Conservation (phyloP, 2,888 invertebrate species). For the Scelioninae gen. 1 region DNA sequence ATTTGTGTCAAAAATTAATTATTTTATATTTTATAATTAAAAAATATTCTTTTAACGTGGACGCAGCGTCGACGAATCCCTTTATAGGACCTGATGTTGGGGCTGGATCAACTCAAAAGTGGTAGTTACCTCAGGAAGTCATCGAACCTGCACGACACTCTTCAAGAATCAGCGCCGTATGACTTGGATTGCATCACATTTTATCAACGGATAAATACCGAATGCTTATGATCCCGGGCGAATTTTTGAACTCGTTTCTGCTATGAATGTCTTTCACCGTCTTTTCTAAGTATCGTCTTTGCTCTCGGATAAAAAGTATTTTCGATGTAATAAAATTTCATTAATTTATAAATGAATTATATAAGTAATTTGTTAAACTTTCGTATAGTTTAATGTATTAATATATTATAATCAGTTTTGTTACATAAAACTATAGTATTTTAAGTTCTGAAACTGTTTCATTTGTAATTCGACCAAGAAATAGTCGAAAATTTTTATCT, state of each 20-base stretch:
- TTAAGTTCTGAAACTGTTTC: too few relatives aligned
- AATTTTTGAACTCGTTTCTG: slow-evolving; percentile 34
- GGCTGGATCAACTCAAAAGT: slow-evolving; percentile 77
- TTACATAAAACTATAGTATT: too few relatives aligned
- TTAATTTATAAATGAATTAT: too few relatives aligned
- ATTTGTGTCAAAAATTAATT: not conserved
- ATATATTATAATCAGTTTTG: too few relatives aligned
- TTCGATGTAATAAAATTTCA: not conserved
- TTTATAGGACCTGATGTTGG: slow-evolving; percentile 80
- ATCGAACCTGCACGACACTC: slow-evolving; percentile 43
- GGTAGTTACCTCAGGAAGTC: slow-evolving; percentile 77
- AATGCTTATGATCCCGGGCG: slow-evolving; percentile 25
- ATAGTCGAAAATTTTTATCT: slow-evolving; percentile 14
- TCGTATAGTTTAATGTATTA: too few relatives aligned
- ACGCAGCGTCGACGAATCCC: slow-evolving; percentile 81
- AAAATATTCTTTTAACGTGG: slow-evolving; percentile 71
- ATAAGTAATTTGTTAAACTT: too few relatives aligned
- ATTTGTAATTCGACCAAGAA: too few relatives aligned
- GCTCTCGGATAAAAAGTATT: slow-evolving; percentile 6
- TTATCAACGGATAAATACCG: slow-evolving; percentile 33
- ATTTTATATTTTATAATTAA: slow-evolving; percentile 5
- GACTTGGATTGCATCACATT: slow-evolving; percentile 27
- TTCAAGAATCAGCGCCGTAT: slow-evolving; percentile 42
- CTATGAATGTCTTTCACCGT: slow-evolving; percentile 46
- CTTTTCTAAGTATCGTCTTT: slow-evolving; percentile 20